A percentile compares a stretch with the other conserved stretches of the same genome.
These are phyloP conservation scores for Drosophila persimilis DNA, from an alignment of 1,140 invertebrate species.

Conservation along the genomic window DNA sequence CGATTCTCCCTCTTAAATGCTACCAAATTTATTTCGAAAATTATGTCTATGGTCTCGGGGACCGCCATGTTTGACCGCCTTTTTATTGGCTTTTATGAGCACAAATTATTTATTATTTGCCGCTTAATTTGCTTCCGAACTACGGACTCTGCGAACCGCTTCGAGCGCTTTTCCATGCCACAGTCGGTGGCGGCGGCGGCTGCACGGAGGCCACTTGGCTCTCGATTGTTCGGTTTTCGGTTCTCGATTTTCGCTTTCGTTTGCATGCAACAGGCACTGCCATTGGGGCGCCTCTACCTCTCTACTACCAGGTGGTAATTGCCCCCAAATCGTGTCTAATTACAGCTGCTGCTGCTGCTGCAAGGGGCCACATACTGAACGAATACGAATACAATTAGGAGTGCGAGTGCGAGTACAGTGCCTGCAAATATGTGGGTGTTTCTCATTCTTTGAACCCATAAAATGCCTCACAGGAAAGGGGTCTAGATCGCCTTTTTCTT, in stretches of 20 bases:
- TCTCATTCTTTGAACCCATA: too few relatives aligned
- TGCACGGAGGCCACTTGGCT: constrained; percentile 16
- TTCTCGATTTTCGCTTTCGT: constrained; percentile 19
- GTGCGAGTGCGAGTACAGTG: constrained; percentile 18
- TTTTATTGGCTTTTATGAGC: constrained; percentile 78
- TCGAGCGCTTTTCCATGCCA: constrained; percentile 11
- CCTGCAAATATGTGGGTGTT: not conserved
- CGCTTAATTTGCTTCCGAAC: constrained; percentile 75
- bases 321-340: constrained; percentile 74
- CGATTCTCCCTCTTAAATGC: constrained; percentile 71
- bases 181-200: constrained; percentile 18
- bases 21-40: constrained; percentile 75
- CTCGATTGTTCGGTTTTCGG: not conserved
- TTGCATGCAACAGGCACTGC: constrained; percentile 35
- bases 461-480: too few relatives aligned
- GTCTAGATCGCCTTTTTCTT: too few relatives aligned
- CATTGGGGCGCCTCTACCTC: too few relatives aligned
- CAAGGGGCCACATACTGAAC: too few relatives aligned
- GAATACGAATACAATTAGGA: not conserved
- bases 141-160: constrained; percentile 46
- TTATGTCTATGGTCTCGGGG: constrained; percentile 45
- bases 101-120: constrained; percentile 79
- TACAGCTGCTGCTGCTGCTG: constrained; percentile 38
- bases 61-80: constrained; percentile 43
- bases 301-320: constrained; percentile 71